Evolutionary conservation across 2,113 vertebrate genomes (phyloP).

Genomic region (Heloderma charlesbogerti): DNA sequence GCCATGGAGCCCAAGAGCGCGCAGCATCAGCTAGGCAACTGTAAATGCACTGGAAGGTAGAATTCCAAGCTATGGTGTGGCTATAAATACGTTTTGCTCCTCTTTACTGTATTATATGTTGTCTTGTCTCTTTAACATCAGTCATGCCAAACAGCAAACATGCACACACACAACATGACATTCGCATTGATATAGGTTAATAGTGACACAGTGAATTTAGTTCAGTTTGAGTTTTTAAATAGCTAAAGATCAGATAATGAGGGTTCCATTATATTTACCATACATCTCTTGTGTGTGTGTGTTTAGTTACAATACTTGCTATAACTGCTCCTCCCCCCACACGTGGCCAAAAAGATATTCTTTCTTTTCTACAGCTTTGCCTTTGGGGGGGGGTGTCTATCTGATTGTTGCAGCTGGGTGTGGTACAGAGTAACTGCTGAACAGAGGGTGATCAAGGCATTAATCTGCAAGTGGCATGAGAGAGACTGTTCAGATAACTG

Average conservation of each 20-base stretch:
- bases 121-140: background rate
- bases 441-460: background rate
- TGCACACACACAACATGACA: background rate
- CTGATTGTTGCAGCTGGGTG: background rate
- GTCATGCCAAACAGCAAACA: background rate
- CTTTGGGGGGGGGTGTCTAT: background rate
- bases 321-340: background rate
- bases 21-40: background rate
- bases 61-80: background rate
- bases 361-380: background rate
- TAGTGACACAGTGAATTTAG: background rate
- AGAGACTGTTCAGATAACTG: background rate
- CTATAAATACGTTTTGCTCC: background rate
- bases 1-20: background rate
- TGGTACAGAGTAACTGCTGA: background rate
- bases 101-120: background rate
- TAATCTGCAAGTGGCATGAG: background rate
- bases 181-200: background rate
- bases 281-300: background rate
- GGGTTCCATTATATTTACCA: too few relatives aligned
- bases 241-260: background rate
- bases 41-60: background rate
- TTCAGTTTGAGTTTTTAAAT: background rate
- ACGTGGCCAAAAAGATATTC: background rate
- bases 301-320: background rate